Percentiles rank a stretch among this genome's conserved stretches.
Conservation (phyloP, 1,140 invertebrate species). For the Macrobrachium nipponense region DNA sequence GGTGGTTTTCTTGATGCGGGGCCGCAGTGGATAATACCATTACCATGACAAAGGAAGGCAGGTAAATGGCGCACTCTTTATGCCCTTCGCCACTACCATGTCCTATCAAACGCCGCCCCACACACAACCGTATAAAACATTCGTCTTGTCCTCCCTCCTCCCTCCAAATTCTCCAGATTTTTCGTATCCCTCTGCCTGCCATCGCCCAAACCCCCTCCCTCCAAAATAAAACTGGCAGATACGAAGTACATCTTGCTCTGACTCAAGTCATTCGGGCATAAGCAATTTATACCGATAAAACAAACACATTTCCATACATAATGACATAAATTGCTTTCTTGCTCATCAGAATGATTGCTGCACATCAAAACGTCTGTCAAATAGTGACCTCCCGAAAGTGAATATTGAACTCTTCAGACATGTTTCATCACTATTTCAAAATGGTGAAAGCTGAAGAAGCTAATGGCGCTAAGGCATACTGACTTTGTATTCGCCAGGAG, state of each 20-base stretch:
- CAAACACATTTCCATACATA: too few relatives aligned
- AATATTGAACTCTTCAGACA: too few relatives aligned
- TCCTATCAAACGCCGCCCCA: constrained; percentile 2
- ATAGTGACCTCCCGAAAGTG: too few relatives aligned
- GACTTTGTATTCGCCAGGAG: too few relatives aligned
- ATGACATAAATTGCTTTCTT: background rate
- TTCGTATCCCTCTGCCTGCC: background rate
- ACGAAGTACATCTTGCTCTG: too few relatives aligned
- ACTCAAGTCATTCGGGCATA: background rate
- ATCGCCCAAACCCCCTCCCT: background rate
- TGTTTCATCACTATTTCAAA: too few relatives aligned
- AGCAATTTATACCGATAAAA: too few relatives aligned
- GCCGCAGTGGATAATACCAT: constrained; percentile 10
- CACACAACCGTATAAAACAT: constrained; percentile 22
- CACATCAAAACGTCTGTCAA: too few relatives aligned
- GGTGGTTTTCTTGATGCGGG: too few relatives aligned
- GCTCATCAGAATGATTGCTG: background rate
- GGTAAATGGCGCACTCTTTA: constrained; percentile 18
- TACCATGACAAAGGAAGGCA: constrained; percentile 13
- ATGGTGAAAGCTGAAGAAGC: too few relatives aligned
- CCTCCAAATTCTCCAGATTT: background rate
- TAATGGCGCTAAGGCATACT: too few relatives aligned
- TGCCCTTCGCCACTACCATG: background rate
- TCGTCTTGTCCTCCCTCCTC: background rate
- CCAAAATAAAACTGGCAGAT: background rate